Evolutionary conservation across 2,113 vertebrate species (phyloP).

Genomic region (Enhydra lutris): DNA sequence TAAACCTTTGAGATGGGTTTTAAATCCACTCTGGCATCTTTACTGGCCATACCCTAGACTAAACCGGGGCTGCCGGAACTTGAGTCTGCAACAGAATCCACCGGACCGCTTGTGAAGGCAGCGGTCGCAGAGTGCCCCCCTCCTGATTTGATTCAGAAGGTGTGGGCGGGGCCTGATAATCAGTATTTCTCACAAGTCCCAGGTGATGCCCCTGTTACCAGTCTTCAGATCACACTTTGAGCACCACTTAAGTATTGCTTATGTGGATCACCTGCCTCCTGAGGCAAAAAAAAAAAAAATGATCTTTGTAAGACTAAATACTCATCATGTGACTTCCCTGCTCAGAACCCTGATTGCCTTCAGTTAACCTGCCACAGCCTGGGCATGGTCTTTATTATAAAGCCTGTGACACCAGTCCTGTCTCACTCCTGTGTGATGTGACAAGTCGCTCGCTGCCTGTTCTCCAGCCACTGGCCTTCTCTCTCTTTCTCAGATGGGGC

Average conservation of each 20-base stretch:
- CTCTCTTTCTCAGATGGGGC: not conserved
- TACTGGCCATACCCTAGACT: not conserved
- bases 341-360: not conserved
- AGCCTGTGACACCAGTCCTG: rapidly evolving
- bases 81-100: rapidly evolving
- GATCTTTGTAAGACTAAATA: not conserved
- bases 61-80: not conserved
- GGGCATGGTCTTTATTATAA: rapidly evolving
- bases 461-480: not conserved
- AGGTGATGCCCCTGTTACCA: rapidly evolving
- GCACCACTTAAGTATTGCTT: not conserved
- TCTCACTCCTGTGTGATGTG: rapidly evolving
- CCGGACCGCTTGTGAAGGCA: not conserved
- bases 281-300: not conserved
- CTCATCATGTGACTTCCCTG: not conserved
- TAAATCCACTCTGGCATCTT: not conserved
- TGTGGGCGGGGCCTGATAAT: rapidly evolving
- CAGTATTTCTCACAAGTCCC: not conserved
- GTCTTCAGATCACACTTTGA: not conserved
- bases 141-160: not conserved
- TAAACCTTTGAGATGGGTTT: not conserved
- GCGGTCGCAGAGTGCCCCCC: rapidly evolving
- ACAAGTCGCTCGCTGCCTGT: not conserved
- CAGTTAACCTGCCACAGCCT: not conserved
- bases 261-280: not conserved